These are phyloP conservation scores for Plagodis dolabraria DNA, from an alignment of 2,888 invertebrate genomes.

Conservation along the genomic window DNA sequence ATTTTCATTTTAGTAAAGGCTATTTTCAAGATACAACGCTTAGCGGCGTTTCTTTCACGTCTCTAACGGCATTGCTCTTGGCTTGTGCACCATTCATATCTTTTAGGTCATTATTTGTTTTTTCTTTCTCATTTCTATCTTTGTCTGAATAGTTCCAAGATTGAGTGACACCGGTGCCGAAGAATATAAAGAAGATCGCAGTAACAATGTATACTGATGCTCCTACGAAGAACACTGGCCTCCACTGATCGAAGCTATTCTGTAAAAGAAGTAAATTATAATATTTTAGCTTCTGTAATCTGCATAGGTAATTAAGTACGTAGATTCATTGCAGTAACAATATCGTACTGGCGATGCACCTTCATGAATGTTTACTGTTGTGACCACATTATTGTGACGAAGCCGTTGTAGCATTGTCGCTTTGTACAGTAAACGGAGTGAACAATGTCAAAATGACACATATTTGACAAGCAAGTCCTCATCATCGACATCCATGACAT, in stretches of 20 bases:
- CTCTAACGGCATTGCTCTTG: slow-evolving; percentile 57
- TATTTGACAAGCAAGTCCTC: too few species aligned
- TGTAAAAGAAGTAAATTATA: slow-evolving; percentile 58
- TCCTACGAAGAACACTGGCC: slow-evolving; percentile 89
- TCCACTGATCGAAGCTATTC: slow-evolving; percentile 90
- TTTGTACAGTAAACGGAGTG: too few species aligned
- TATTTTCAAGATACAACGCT: slow-evolving; percentile 52
- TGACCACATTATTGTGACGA: too few species aligned
- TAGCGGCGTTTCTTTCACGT: slow-evolving; percentile 66
- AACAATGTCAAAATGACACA: too few species aligned
- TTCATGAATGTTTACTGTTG: too few species aligned
- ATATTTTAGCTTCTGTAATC: background rate
- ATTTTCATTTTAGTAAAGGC: background rate
- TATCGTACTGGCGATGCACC: too few species aligned
- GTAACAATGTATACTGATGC: slow-evolving; percentile 88
- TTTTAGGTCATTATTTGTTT: slow-evolving; percentile 52
- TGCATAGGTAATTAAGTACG: too few species aligned
- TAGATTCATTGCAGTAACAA: too few species aligned
- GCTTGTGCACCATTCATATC: slow-evolving; percentile 49
- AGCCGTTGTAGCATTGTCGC: too few species aligned
- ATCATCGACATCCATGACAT: too few species aligned
- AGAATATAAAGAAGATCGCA: slow-evolving; percentile 88
- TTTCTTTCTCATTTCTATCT: slow-evolving; percentile 42
- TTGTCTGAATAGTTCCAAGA: slow-evolving; percentile 86
- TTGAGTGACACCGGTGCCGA: slow-evolving; percentile 89